phyloP scores from a whole-genome alignment of 2,113 vertebrate genomes.

The Emydura subglobosa region DNA sequence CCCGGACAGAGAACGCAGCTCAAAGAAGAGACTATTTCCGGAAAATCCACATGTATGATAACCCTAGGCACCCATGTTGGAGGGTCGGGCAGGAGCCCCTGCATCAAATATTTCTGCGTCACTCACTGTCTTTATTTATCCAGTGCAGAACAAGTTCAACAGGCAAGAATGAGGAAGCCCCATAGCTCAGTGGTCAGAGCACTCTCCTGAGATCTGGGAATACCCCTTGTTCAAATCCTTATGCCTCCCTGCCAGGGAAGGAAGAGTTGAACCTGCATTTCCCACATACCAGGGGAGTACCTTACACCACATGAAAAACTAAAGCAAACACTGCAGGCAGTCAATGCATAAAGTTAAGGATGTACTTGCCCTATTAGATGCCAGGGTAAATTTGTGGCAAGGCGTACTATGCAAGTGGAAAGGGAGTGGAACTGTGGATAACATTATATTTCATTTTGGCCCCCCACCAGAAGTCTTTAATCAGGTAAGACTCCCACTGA shows the following conservation, averaged over 20 bases:
- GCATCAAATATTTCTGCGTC: no score
- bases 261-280: no score
- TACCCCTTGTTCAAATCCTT: background rate
- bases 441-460: background rate
- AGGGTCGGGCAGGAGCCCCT: no score
- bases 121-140: no score
- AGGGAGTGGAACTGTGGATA: background rate
- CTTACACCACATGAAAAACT: background rate
- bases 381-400: background rate
- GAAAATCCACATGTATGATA: no score
- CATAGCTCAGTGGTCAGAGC: no score
- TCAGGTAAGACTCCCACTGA: background rate
- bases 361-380: background rate
- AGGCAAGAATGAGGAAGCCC: no score
- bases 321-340: background rate
- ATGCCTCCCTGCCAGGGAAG: background rate
- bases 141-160: no score
- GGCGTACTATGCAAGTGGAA: background rate
- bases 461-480: background rate
- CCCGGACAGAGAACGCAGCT: no score
- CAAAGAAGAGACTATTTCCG: no score
- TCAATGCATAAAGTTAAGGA: background rate
- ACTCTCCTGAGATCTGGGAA: no score
- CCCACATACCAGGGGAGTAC: no score
- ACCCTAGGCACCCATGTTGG: rapidly evolving